phyloP scores from a whole-genome alignment of 2,888 invertebrate species.

The Eledona agricola region DNA sequence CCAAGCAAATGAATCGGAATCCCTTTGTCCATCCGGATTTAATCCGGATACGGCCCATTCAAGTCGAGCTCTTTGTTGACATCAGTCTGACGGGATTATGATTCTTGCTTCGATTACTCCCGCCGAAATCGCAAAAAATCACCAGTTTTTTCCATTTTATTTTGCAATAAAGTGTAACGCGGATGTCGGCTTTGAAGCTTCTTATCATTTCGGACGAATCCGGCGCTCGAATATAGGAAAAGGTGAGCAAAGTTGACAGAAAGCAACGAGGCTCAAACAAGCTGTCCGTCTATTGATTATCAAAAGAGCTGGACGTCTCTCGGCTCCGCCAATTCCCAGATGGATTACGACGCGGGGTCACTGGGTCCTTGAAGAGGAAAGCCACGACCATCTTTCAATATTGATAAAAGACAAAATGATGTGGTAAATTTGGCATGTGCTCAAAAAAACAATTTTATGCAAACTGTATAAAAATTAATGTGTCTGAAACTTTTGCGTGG shows the following conservation, averaged over 20 bases:
- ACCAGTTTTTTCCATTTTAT: too few relatives aligned
- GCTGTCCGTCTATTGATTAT: conserved; percentile 41
- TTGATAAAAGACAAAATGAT: neutral
- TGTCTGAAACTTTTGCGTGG: too few relatives aligned
- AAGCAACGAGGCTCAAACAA: conserved; percentile 38
- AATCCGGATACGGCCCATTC: too few relatives aligned
- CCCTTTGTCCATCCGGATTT: conserved; percentile 51
- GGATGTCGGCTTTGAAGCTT: conserved; percentile 31
- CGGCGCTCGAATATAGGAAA: conserved; percentile 28
- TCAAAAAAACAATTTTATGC: too few relatives aligned
- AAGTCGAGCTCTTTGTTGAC: too few relatives aligned
- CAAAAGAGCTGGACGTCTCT: conserved; percentile 1
- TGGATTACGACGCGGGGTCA: neutral
- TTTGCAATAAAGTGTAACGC: conserved; percentile 26
- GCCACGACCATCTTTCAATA: conserved; percentile 1
- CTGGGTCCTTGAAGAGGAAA: conserved; percentile 5
- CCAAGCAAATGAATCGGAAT: conserved; percentile 54
- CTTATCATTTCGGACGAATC: conserved; percentile 32
- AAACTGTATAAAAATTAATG: too few relatives aligned
- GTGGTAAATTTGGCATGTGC: neutral
- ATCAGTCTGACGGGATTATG: conserved; percentile 36
- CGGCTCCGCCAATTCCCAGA: neutral
- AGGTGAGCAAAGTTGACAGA: conserved; percentile 42
- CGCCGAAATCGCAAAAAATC: too few relatives aligned
- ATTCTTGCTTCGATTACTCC: conserved; percentile 35